Evolutionary conservation across 35 echinoderm and acorn worm species (phyloP), one percentile per base, ranked within the genome.

Genomic region (Heliocidaris erythrogramma): DNA sequence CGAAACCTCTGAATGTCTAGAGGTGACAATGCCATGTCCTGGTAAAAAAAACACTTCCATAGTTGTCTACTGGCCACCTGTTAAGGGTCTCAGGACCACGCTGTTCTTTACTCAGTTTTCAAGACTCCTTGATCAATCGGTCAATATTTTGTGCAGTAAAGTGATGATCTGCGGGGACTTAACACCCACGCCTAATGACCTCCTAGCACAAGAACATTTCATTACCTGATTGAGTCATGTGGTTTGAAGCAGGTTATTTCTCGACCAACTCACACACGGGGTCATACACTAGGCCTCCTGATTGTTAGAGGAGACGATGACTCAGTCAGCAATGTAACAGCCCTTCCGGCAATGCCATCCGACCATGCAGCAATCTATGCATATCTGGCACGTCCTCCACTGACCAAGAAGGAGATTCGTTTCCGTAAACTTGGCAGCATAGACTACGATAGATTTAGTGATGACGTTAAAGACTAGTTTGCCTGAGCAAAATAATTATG

Each of bases 171-270:
- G 94, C 49, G 86, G 94, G 0, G 86, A 91, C 59, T 95, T 65
- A 95, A 95, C 48, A 95, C 91, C 86, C 94, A 95, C 50, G 30
- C 86, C 35, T n/a, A 32, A 94, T 49, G 17, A 32, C 13, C 86
- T 90, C 13, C 27, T 31, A 27, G 30, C n/a, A 53, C 94, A 5
- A 95, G 30, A 60, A 95, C 48, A 31, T 21, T 95, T 35, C 4
- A 12, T 50, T 86, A 95, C 53, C 48, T 95, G 16, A 49, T 91
- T 2, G 27, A n/a, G 6, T 95, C 94, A 52, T 85, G 30, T 14
- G 86, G 86, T 59, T 32, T 95, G 31, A 60, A 89, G 16, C 94
- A 95, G 52, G 11, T 49, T 14, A 30, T 95, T 9, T 88, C n/a
- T 30, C 49, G 30, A 49, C 94, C 48, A 1, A 95, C 87, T 18